phyloP scores from a whole-genome alignment of 2,888 invertebrate genomes.

The Xanthia togata region DNA sequence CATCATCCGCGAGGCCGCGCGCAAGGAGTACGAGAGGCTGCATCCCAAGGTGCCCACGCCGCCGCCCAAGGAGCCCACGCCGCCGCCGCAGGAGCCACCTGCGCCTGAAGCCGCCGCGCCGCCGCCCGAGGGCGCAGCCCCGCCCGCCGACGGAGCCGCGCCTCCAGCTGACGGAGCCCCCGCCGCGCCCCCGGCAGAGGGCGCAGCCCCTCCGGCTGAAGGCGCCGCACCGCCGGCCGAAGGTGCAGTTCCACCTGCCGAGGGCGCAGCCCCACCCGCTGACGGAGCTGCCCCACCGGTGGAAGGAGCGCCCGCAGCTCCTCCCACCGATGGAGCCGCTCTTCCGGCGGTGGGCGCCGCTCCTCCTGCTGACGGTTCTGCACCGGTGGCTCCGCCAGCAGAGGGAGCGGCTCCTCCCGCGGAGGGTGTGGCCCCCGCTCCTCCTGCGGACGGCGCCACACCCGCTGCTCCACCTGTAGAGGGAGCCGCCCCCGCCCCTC shows the following conservation, averaged over 20 bases:
- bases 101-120: conserved; percentile 67
- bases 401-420: conserved; percentile 68
- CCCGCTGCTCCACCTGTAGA: conserved; percentile 71
- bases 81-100: conserved; percentile 64
- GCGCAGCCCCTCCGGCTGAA: conserved; percentile 65
- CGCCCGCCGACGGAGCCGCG: conserved; percentile 72
- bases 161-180: conserved; percentile 72
- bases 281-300: conserved; percentile 73
- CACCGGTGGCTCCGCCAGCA: conserved; percentile 59
- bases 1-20: conserved; percentile 70
- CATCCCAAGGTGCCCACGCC: conserved; percentile 67
- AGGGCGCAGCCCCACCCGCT: conserved; percentile 71
- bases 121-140: conserved; percentile 59
- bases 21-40: conserved; percentile 72
- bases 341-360: conserved; percentile 70
- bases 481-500: conserved; percentile 72
- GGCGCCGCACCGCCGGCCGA: conserved; percentile 67
- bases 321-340: conserved; percentile 69
- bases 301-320: conserved; percentile 66
- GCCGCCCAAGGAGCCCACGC: conserved; percentile 66
- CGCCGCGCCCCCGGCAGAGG: conserved; percentile 69
- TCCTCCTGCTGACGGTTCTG: conserved; percentile 67
- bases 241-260: conserved; percentile 71
- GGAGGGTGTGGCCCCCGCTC: conserved; percentile 67
- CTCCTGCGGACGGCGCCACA: conserved; percentile 74